Percentiles rank a stretch among this genome's conserved stretches.
Evolutionary conservation across 1,140 invertebrate species (phyloP).

Genomic region (Coptotermes formosanus): DNA sequence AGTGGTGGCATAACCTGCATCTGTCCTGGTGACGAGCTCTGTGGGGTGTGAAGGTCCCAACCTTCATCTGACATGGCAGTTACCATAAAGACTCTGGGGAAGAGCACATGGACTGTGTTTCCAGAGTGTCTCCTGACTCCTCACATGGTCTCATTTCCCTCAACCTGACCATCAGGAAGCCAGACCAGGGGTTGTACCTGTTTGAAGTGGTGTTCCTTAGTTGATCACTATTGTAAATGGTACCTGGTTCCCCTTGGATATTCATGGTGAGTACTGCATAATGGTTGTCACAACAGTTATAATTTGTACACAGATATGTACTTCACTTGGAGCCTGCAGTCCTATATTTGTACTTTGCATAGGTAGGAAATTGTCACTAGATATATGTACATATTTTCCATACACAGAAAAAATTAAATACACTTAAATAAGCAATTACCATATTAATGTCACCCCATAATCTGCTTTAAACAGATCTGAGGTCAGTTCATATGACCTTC

Average conservation of each 20-base stretch:
- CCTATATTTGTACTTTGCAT: neutral
- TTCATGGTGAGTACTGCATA: constrained; percentile 67
- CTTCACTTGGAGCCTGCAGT: neutral
- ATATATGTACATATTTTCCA: neutral
- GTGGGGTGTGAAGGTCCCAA: constrained; percentile 88
- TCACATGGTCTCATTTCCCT: constrained; percentile 87
- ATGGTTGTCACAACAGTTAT: neutral
- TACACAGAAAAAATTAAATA: too few relatives aligned
- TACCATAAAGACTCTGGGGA: constrained; percentile 92
- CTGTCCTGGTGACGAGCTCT: neutral
- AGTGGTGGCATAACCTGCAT: neutral
- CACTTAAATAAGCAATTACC: too few relatives aligned
- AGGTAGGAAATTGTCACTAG: neutral
- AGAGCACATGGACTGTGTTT: constrained; percentile 87
- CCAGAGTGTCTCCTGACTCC: constrained; percentile 79
- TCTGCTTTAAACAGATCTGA: too few relatives aligned
- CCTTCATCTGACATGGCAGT: constrained; percentile 97
- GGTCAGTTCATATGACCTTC: neutral
- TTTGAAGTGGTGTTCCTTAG: constrained; percentile 96
- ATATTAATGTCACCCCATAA: too few relatives aligned
- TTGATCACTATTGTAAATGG: constrained; percentile 86
- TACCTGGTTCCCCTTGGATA: constrained; percentile 95
- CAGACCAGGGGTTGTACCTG: constrained; percentile 96
- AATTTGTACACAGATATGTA: neutral
- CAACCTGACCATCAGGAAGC: constrained; percentile 88